phyloP scores from a whole-genome alignment of 2,113 vertebrate genomes.

The Campylomormyrus tamandua region DNA sequence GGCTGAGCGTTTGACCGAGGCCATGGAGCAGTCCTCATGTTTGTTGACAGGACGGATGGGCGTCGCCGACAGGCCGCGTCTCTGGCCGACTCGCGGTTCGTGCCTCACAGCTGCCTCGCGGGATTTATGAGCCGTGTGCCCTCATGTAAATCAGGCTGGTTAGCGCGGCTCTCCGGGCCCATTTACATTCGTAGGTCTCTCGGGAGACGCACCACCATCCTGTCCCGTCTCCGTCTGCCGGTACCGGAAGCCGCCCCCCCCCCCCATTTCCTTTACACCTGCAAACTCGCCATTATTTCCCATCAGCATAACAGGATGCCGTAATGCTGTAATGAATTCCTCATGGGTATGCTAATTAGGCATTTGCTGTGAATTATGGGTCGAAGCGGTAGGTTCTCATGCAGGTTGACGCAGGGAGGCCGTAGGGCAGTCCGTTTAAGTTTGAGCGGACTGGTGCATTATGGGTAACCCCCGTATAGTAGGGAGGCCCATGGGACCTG shows the following conservation, averaged over 20 bases:
- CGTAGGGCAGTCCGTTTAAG: not conserved
- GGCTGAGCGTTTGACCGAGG: not conserved
- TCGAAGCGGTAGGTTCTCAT: not conserved
- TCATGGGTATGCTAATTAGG: not conserved
- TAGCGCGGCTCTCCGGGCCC: not conserved
- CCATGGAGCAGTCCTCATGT: not conserved
- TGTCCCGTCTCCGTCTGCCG: not conserved
- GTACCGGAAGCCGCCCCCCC: no score
- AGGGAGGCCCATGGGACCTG: not conserved
- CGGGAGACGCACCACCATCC: not conserved
- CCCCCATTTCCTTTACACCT: not conserved
- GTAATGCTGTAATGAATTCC: slow-evolving; percentile 12
- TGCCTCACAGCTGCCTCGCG: not conserved
- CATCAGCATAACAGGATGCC: slow-evolving; percentile 28
- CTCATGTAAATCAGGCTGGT: not conserved
- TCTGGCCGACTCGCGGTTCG: not conserved
- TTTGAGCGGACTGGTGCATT: not conserved
- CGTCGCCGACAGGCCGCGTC: not conserved
- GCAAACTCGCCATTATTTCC: slow-evolving; percentile 35
- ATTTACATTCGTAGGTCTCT: not conserved
- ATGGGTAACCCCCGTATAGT: not conserved
- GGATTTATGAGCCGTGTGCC: not conserved
- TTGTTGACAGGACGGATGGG: not conserved
- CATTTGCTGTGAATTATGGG: not conserved
- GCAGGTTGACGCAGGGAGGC: not conserved